Base-by-base conservation (phyloP, 1,140 invertebrate species). In the Protaetia brevitarsis region DNA sequence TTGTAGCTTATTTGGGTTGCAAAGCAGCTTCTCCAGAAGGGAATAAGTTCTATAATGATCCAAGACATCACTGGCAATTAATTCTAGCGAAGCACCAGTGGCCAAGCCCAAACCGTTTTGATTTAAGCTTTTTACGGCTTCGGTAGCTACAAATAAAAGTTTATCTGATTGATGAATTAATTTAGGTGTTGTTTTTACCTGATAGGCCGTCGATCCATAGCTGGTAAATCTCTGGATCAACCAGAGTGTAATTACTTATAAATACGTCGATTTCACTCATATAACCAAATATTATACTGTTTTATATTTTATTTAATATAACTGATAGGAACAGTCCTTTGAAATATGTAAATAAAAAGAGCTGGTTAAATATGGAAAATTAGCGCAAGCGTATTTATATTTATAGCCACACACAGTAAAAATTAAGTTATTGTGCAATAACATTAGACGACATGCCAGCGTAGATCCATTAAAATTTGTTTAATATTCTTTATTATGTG, bases 141-240 rank as follows among this genome's bases (percentile, higher is more conserved):
- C 94, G 76, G 87, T 87, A 3, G 89, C 93, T 95, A 71, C 28
- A 76, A 79, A 68, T 75, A 68, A 69, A 58, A 11, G 1, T 61
- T 7, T 23, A 23, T 51, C 13, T 19, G 11, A 23, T n/a, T 51
- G 8, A n/a, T n/a, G n/a, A 34, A 34, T 34, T 21, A 45, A 36
- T 56, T 11, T 41, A 16, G n/a, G 10, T 56, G 16, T 6, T 3
- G 34, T 10, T 81, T 83, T 85, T 85, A 96, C 94, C 92, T 64
- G 93, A 89, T 79, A 90, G 88, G 63, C 95, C 95, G 79, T 94
- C 91, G 19, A 97, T 87, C 95, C 94, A 97, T 72, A 96, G 76
- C 74, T 95, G 89, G 80, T 94, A 97, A 65, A 97, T 89, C 75
- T 96, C 94, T 13, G 92, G 90, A 83, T 97, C 95, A 62, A 97